Evolutionary conservation across 2,888 invertebrate species (phyloP).

Genomic region (Nephrotoma flavescens): DNA sequence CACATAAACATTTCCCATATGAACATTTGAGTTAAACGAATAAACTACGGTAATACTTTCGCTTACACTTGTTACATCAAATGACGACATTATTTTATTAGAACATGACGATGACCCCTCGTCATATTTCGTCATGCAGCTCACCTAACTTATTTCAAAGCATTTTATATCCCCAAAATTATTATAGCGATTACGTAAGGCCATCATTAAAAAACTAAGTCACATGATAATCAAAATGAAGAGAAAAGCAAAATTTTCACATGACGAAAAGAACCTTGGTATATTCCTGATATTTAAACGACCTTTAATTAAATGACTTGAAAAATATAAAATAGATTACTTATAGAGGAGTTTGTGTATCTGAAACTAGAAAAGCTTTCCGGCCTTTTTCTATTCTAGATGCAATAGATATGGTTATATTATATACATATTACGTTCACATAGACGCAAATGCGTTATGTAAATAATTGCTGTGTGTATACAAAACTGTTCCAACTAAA

Average conservation of each 20-base stretch:
- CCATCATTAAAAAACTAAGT: neutral
- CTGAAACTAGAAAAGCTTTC: neutral
- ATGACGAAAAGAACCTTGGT: neutral
- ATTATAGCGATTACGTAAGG: neutral
- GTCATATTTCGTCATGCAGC: neutral
- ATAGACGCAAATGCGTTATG: neutral
- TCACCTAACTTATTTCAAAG: neutral
- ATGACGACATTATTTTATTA: too few species aligned
- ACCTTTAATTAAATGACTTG: neutral
- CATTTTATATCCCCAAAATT: neutral
- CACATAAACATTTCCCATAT: too few species aligned
- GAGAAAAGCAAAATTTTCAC: neutral
- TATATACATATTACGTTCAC: neutral
- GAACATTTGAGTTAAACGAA: too few species aligned
- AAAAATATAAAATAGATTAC: neutral
- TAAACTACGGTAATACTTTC: too few species aligned
- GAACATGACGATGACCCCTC: neutral
- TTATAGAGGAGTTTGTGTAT: neutral
- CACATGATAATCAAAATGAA: neutral
- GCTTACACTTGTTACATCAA: too few species aligned
- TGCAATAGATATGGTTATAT: neutral
- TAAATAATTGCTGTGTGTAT: neutral
- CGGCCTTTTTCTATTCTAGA: neutral
- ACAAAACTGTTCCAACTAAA: neutral
- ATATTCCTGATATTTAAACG: neutral